Conservation (phyloP, 2,113 vertebrate species). For the Barnardius zonarius region DNA sequence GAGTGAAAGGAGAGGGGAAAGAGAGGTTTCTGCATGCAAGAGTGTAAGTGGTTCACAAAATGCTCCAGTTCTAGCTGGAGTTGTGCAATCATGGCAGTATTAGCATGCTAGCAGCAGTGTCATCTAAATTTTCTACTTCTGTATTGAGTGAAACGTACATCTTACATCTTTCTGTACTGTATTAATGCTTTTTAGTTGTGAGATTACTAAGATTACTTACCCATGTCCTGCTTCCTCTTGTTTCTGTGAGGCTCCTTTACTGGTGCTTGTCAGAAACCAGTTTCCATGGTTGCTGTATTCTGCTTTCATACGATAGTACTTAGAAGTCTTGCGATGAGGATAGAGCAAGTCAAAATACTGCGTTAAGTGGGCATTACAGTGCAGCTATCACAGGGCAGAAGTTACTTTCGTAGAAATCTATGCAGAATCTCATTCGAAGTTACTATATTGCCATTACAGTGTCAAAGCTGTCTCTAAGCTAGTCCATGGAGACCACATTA, state of each 20-base stretch:
- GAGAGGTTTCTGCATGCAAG: background rate
- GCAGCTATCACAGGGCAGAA: background rate
- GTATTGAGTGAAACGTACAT: background rate
- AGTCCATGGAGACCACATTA: slow-evolving; percentile 13
- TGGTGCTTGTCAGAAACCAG: background rate
- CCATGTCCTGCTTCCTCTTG: background rate
- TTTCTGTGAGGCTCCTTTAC: background rate
- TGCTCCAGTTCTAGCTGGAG: background rate
- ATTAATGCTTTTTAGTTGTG: background rate
- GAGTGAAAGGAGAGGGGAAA: background rate
- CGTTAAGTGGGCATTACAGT: background rate
- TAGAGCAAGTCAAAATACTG: background rate
- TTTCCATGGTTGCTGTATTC: background rate
- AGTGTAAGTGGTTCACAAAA: background rate
- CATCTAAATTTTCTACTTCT: background rate
- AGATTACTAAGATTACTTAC: background rate
- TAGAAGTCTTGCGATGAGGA: background rate
- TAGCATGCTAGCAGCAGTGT: background rate
- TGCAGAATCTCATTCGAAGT: background rate
- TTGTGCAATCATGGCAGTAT: background rate
- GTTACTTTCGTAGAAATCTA: background rate
- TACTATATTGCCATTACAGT: slow-evolving; percentile 1
- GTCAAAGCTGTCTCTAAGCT: slow-evolving; percentile 34
- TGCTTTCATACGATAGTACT: background rate
- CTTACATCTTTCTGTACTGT: background rate